Evolutionary conservation across 2,113 vertebrate genomes (phyloP), one percentile per base, ranked within the genome.

Genomic region (Hypanus sabinus): DNA sequence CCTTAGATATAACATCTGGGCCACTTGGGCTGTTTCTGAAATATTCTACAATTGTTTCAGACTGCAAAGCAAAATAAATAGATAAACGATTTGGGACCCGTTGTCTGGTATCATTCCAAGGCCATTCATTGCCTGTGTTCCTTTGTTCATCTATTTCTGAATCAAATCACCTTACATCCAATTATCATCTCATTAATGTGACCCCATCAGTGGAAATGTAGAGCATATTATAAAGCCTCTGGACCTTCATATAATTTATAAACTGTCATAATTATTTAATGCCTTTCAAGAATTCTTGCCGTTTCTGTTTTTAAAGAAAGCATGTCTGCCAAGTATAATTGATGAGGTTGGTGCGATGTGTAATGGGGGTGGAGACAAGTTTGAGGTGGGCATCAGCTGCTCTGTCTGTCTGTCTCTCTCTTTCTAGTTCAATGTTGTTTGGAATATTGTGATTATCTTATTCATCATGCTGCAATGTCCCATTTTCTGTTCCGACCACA

Each of bases 151-250:
- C 62, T 68, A 90, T 90, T 90, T 90, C 65, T 65, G 60, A 90
- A 68, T 90, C 60, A 33, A 27, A 18, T 65, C 60, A 65, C 62
- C 85, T 65, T 90, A 90, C 57, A 88, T 88, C 83, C 27, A 88
- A 88, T 90, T 90, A 65, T 65, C 22, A 65, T 90, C 85, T 90
- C 85, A 90, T 90, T 90, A 90, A 68, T 7, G 60, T 90, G 85
- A 90, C 85, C 85, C 60, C 30, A 30, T 90, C 85, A 18, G 30
- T 65, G 60, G 57, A 65, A 90, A 65, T 90, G 30, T 33, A 65
- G 30, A 90, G 60, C 60, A 20, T 8, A 68, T 68, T 68, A 8
- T 16, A 2, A n/a, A 65, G 30, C 60, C 60, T 90, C 33, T 90
- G 57, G 60, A 65, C 57, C 85, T 90, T 33, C 60, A 7, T 65